Base-by-base conservation (phyloP, 1,140 invertebrate species). In the Helicorthomorpha holstii region DNA sequence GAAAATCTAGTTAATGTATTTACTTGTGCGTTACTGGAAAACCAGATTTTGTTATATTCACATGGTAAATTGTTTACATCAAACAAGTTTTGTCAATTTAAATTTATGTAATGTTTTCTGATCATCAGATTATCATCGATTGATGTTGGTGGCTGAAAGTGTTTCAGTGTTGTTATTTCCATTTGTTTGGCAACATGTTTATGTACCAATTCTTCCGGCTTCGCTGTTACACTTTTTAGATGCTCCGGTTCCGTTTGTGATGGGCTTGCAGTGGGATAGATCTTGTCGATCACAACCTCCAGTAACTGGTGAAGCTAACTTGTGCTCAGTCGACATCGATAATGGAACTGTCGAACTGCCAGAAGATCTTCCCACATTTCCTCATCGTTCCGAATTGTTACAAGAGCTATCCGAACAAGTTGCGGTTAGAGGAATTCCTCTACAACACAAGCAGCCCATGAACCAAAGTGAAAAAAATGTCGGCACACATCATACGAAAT, bases 231-330 rank as follows among this genome's bases (percentile, higher is more conserved):
- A 97, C 64, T 99, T 98, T 70, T 74, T 99, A 14, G 95, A 99
- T 72, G 95, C 96, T 12, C 96, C 96, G 0, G 94, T 98, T 26
- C 95, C 96, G 19, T 99, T 94, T 68, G 82, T 99, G 50, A 98
- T 98, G 94, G 95, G 95, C 12, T 61, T 80, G 38, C 67, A 49
- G n/a, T 24, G 24, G 25, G 52, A 22, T 12, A 3, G 14, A 21
- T 16, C 2, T 14, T 25, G 52, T 21, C 19, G 44, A 12, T 52
- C 34, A 19, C 22, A 41, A 21, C 25, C 46, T 2, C 47, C 38
- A 29, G 2, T 54, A 7, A 34, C 49, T 44, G 52, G 52, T 2
- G 47, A 54, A 29, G 88, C 85, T 2, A 88, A 89, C 54, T 69
- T 98, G 25, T 98, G 94, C 70, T 83, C 91, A 65, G 87, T 98